These are phyloP conservation scores for Stigmatopora argus DNA, from an alignment of 2,113 vertebrate genomes.

Conservation along the genomic window DNA sequence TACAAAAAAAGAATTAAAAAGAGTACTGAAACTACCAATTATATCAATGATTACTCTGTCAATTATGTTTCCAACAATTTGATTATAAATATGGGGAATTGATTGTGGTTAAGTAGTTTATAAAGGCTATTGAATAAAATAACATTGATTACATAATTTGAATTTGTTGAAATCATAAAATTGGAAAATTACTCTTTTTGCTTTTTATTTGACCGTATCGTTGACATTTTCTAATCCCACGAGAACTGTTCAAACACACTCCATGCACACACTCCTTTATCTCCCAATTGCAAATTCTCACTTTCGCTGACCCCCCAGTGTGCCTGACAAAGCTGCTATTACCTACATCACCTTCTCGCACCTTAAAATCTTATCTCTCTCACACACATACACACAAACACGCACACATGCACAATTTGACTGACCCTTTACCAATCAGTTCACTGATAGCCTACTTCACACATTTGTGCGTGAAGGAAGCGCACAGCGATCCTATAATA, in stretches of 20 bases:
- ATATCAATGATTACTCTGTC: no score
- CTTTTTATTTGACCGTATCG: neutral
- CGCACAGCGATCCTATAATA: constrained; percentile 18
- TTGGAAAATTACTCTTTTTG: neutral
- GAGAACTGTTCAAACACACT: neutral
- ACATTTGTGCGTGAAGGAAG: constrained; percentile 30
- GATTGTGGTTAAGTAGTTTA: no score
- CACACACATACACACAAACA: constrained; percentile 25
- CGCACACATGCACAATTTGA: constrained; percentile 28
- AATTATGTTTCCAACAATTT: no score
- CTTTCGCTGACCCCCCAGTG: constrained; percentile 34
- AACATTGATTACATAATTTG: neutral
- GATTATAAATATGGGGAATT: no score
- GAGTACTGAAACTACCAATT: no score
- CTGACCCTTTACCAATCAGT: constrained; percentile 28
- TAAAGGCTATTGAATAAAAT: neutral
- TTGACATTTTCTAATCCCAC: neutral
- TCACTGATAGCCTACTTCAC: constrained; percentile 58
- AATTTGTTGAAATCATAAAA: neutral
- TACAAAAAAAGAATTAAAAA: no score
- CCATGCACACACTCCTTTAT: constrained; percentile 21
- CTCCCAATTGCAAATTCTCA: constrained; percentile 39
- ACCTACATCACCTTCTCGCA: constrained; percentile 27
- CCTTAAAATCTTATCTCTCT: constrained; percentile 41
- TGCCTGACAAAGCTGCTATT: constrained; percentile 26